Evolutionary conservation across 2,113 vertebrate genomes (phyloP), one percentile per base, ranked within the genome.

Genomic region (Nettapus auritus): DNA sequence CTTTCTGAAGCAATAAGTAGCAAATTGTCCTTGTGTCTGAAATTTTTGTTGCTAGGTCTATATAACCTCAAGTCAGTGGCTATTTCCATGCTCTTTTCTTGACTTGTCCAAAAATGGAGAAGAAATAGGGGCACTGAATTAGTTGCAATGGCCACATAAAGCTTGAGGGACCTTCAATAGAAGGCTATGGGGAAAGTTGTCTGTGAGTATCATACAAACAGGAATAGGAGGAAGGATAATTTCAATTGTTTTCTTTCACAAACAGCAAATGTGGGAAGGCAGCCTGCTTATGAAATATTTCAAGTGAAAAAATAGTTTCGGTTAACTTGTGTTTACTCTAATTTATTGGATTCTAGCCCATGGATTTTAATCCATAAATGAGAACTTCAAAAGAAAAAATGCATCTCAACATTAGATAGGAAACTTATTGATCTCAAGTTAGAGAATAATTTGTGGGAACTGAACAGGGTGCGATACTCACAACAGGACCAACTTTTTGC

Each of bases 1-100:
- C 20, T 50, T 77, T 85, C 53, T 86, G 55, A 83, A 76, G 52
- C 5, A 64, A 18, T 17, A 66, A 73, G 19, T 8, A 66, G 28
- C n/a, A 86, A 63, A 4, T 28, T 64, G 75, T 89, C 53, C 28
- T 66, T 67, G 74, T 14, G 36, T 23, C 34, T 33, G 53, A 57
- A 29, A 23, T 3, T 84, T 93, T 86, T 86, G 52, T 40, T 69
- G 8, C 31, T 80, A 80, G 26, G 6, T 85, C 28, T 82, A 20
- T 19, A 34, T 8, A 73, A 4, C 8, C 26, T 50, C 0, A 0
- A 7, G 23, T 14, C 18, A 26, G 9, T 75, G 42, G 46, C 29
- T 87, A 62, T 50, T 82, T 86, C 18, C 16, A 69, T 29, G 6
- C 2, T 34, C 2, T 81, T 64, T 78, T 76, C n/a, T 85, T 82